Evolutionary conservation across 2,797 vertebrate species (phyloP), one percentile per base, ranked within the genome.

Genomic region (Ibycter americanus): DNA sequence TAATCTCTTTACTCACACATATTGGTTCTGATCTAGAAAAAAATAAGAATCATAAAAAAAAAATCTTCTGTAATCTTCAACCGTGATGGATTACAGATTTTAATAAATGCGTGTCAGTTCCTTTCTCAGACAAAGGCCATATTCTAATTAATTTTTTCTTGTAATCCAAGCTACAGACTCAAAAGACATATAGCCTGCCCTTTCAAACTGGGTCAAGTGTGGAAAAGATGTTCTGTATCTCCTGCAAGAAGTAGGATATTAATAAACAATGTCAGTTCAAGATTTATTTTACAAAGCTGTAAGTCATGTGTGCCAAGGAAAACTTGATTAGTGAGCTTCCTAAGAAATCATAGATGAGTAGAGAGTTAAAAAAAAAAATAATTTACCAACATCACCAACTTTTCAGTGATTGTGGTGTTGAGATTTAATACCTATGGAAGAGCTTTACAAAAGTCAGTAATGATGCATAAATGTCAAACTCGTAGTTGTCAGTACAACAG

Each of bases 1-100:
- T 98, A 98, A 98, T 97, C 97, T 92, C 95, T 97, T 97, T 98
- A 97, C 92, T 96, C 92, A 92, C 90, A 96, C 94, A 95, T 96
- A 96, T 85, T 96, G 89, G 83, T 91, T 96, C 86, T 94, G 79
- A 90, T 68, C 70, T 95, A 68, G 59, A 73, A 88, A 66, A 95
- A 96, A 95, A 90, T 78, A 96, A 96, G 96, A 97, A 96, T 94
- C 84, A 90, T 86, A 96, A 92, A 88, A 72, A 95, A 96, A 90
- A 96, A 90, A 97, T 95, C 96, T 96, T 97, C 79, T 90, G 77
- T 97, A 97, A 97, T 97, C 96, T 97, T 97, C 79, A 94, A 95
- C 90, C 25, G 44, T 92, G 92, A 89, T 96, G 97, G 95, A 97
- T 98, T 97, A 96, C 51, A 90, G 91, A 71, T 92, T 97, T 97